Base-by-base conservation (phyloP, 2,797 vertebrate genomes). In the Sebastes cheni region DNA sequence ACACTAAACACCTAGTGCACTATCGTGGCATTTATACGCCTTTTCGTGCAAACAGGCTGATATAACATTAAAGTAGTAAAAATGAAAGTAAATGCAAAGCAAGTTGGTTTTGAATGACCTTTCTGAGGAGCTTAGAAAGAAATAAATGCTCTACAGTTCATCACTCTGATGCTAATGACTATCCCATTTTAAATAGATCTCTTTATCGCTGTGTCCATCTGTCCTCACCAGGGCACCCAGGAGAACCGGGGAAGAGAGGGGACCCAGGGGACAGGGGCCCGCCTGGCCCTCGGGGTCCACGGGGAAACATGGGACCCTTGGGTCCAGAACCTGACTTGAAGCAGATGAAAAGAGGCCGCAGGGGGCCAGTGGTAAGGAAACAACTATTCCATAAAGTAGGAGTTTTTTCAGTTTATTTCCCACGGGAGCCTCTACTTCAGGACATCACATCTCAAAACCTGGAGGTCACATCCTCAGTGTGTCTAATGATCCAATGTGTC, bases 261-360 rank as follows among this genome's bases (percentile, higher is more conserved):
- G 92, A 94, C 9, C 60, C 81, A 7, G 96, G 95, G 34, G 85
- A 88, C 4, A 89, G 76, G 68, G 96, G 96, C 11, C 87, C 61
- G 0, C 80, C 94, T 10, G 96, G 96, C 1, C 90, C 90, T 39
- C 89, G 78, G 39, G 96, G 96, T 4, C 95, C 94, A 20, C 89
- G 96, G n/a, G 96, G 96, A 25, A 89, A 95, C 88, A 95, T 96
- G 94, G 96, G 96, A n/a, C 96, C 94, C 10, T 92, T 95, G 84
- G 96, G 95, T 22, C 96, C 95, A 10, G 86, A 94, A 25, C 93
- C 95, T 1, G 94, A 96, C 86, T 77, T 96, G 71, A 91, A 86
- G 34, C 94, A 96, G 27, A 87, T 95, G 71, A 96, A 95, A 81
- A 93, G 93, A 80, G 96, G 96, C 32, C 95, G 93, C 67, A 94